Base-by-base conservation (phyloP, 1,140 invertebrate species). In the Sitodiplosis mosellana region DNA sequence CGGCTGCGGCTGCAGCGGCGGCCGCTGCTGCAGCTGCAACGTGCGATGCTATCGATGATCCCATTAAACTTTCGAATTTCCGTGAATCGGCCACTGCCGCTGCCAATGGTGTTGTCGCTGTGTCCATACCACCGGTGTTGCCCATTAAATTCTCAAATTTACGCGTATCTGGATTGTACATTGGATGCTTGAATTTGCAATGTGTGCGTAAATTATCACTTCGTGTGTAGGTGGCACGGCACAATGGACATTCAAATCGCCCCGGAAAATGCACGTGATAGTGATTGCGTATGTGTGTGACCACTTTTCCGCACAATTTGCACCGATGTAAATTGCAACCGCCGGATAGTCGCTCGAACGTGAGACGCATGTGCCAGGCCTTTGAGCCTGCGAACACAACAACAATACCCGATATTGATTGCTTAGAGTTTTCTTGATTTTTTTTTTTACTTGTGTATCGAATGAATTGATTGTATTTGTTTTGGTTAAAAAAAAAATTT, bases 321-420 rank as follows among this genome's bases (percentile, higher is more conserved):
- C 83, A 86, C 69, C 81, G 81, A 75, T 85, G 82, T 72, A 84
- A 79, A 74, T 86, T 86, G 67, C 81, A 80, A 72, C 80, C 79
- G 69, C 82, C 82, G 69, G 81, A 81, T 71, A 85, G 76, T 59
- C 82, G 81, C 75, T 87, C 83, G 76, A 86, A 87, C 66, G 82
- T 84, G 69, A 85, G 80, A 72, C 82, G 78, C 82, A 86, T 87
- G 75, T 85, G 82, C 81, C 82, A 85, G 74, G 81, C 80, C 80
- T 83, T 85, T 69, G 82, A 83, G 77, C 82, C 83, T 87, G 79
- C 74, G 41, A 21, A 12, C 41, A 43, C 14, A 15, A n/a, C 14
- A 45, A 15, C 22, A 45, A 22, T 27, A 45, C 14, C 21, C n/a
- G 43, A 27, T 27, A 19, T 40, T 40, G 17, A 3, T 40, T 40